Conservation (phyloP, 2,888 invertebrate species). For the Cryptosula pallasiana region DNA sequence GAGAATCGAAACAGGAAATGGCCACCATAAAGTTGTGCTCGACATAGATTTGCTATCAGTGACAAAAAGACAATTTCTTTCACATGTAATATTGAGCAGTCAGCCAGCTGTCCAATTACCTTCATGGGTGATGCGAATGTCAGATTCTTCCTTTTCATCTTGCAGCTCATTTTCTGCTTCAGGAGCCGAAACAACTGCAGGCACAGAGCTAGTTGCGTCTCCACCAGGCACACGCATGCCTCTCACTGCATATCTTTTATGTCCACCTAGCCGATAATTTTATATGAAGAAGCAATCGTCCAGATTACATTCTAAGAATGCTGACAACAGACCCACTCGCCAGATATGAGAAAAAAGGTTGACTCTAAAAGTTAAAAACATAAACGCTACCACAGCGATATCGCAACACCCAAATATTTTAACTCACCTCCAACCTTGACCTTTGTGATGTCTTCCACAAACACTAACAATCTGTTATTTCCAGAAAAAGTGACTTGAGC, state of each 20-base stretch:
- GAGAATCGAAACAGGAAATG: neutral
- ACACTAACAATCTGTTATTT: neutral
- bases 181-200: neutral
- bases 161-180: neutral
- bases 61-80: too few relatives aligned
- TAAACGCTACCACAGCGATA: neutral
- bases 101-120: too few relatives aligned
- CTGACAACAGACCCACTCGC: neutral
- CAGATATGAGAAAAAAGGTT: neutral
- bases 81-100: too few relatives aligned
- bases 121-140: neutral
- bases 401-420: too few relatives aligned
- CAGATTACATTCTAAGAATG: too few relatives aligned
- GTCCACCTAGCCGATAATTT: neutral
- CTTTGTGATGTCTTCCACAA: constrained; percentile 2
- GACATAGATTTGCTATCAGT: too few relatives aligned
- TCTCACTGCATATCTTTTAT: neutral
- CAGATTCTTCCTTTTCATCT: neutral
- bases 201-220: neutral
- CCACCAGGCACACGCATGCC: neutral
- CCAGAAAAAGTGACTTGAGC: neutral
- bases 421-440: neutral
- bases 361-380: neutral
- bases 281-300: too few relatives aligned
- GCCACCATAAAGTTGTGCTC: neutral